Evolutionary conservation across 2,797 vertebrate genomes (phyloP), one percentile per base, ranked within the genome.

Genomic region (Aselliscus stoliczkanus): DNA sequence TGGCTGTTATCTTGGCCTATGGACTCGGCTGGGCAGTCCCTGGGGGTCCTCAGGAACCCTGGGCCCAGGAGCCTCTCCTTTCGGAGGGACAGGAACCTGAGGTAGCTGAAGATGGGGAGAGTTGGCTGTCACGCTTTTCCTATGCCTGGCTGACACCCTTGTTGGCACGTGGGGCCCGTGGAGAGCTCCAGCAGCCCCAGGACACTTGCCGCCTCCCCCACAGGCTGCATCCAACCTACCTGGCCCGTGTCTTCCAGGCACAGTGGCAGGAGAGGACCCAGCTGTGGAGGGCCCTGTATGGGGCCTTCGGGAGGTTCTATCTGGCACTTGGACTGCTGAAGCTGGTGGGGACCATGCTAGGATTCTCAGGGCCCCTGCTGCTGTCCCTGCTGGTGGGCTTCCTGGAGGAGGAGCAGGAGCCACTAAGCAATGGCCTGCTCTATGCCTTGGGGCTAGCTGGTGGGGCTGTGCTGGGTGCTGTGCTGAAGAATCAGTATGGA

Each of bases 141-240:
- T 99, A 99, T 95, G 89, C 99, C 69, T 99, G 99, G 99, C 94
- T 99, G 98, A 98, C 98, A n/a, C 99, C 99, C 20, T 98, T 99
- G 3, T 98, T 99, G 97, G 96, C 97, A 56, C 98, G 98, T 15
- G 99, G 99, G 15, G 98, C 98, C 85, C 97, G 94, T 13, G 98
- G 98, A 62, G 98, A 99, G 82, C 98, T 99, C 94, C 98, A 97
- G 65, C 97, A 97, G 37, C 98, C 99, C 0, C 97, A 97, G 3
- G 98, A 99, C 42, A 98, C 99, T 72, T 99, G 98, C 80, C 98
- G 97, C n/a, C 99, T 99, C 67, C 99, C 99, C 60, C 93, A 0
- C 64, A 98, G 94, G n/a, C 98, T 99, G 23, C 98, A 98, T 52
- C 98, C 99, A 23, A 94, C 95, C 42, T 98, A 98, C 5, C 95